A percentile compares a stretch with the other conserved stretches of the same genome.
phyloP scores from a whole-genome alignment of 2,113 vertebrate genomes.

The Mungos mungo region DNA sequence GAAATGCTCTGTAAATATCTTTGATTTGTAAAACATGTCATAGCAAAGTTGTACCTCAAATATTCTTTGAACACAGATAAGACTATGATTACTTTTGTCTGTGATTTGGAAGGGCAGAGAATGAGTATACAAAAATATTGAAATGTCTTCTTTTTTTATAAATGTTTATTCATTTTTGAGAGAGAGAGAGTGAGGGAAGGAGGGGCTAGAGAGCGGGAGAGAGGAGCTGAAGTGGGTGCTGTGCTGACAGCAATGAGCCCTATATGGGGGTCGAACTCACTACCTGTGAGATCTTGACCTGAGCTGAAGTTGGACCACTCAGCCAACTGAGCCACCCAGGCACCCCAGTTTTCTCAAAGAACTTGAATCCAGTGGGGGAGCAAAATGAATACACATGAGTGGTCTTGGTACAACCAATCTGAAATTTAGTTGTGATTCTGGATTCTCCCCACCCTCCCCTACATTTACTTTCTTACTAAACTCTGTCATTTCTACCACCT shows the following conservation, averaged over 20 bases:
- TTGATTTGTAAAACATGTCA: background rate
- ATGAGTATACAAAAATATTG: background rate
- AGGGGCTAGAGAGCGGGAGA: too few relatives aligned
- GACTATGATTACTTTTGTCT: background rate
- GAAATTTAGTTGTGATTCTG: background rate
- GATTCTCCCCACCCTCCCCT: background rate
- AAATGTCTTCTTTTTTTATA: too few relatives aligned
- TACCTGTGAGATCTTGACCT: too few relatives aligned
- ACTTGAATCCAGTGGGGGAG: background rate
- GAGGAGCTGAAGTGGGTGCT: too few relatives aligned
- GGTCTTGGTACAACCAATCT: background rate
- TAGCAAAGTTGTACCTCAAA: background rate
- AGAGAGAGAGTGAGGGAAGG: too few relatives aligned
- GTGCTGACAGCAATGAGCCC: too few relatives aligned
- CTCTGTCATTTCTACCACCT: background rate
- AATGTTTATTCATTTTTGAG: too few relatives aligned
- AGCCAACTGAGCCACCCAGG: too few relatives aligned
- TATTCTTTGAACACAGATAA: background rate
- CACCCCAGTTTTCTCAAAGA: background rate
- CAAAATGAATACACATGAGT: background rate
- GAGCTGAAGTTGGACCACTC: too few relatives aligned
- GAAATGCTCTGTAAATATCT: slow-evolving; percentile 7
- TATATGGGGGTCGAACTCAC: too few relatives aligned
- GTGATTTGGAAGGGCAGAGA: background rate
- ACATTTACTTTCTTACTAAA: background rate